Evolutionary conservation across 2,113 vertebrate species (phyloP), one percentile per base, ranked within the genome.

Genomic region (Anarrhichthys ocellatus): DNA sequence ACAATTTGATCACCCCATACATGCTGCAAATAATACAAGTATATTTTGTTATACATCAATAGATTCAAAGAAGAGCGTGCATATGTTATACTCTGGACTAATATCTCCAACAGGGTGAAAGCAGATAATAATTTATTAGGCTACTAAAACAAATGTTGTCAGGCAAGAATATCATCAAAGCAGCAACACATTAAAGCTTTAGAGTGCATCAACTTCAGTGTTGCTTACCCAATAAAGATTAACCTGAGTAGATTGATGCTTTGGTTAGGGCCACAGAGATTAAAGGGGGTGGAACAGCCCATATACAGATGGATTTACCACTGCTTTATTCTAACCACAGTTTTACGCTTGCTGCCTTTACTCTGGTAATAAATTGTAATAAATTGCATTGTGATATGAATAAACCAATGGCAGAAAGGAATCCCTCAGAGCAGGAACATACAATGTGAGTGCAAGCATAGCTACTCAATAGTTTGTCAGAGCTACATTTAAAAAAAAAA

Each of bases 151-250:
- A 74, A 73, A 73, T 54, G 6, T 27, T 77, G 50, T 69, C 64
- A 64, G 22, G 5, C 13, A 61, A 78, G 75, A 22, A n/a, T 17
- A 62, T n/a, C 27, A 59, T 79, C 52, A 78, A 80, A 87, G 69
- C 18, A 63, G 64, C 73, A 68, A 59, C 48, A 64, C 8, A 46
- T 84, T 73, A 70, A 29, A 67, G 65, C 52, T 71, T 84, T 36
- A 40, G n/a, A 56, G 70, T 62, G 15, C 36, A 68, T 36, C 65
- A 67, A 3, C 72, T 52, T 83, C 32, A 71, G 70, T 27, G 59
- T 65, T 82, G 48, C 62, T 72, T 78, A 52, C 44, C 67, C 22
- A 84, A 58, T 82, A 84, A 88, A 90, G 83, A 91, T 92, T 81
- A 85, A 78, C 69, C 62, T 46, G 63, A 80, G 50, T 42, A 84